Base-by-base conservation (phyloP, 2,113 vertebrate species). In the Coturnix japonica region DNA sequence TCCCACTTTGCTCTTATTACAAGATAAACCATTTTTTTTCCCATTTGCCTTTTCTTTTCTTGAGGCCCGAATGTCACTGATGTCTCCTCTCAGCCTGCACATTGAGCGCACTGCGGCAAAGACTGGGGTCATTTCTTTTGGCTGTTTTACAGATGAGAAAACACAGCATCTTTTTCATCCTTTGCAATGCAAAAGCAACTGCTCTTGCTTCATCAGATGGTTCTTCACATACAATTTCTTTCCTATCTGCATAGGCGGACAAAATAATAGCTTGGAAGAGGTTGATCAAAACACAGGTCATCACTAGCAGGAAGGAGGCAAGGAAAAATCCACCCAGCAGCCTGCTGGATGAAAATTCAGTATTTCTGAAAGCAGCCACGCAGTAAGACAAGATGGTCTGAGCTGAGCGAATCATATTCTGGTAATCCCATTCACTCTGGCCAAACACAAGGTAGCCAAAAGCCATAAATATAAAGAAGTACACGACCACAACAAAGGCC, bases 401-500 rank as follows among this genome's bases (percentile, higher is more conserved):
- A 5, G 81, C 89, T 25, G 97, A 96, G 7, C 70, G 94, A 33
- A 70, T 49, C 74, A 96, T 37, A 47, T 3, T 94, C 15, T 89
- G 96, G 76, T 97, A 98, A 77, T 85, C 88, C 95, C 91, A 90
- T 8, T 98, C 97, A 1, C 97, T 91, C 47, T 97, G 97, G 11
- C 97, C 97, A 10, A 98, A 98, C 3, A 95, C 96, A 35, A 97
- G 75, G 80, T 95, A 96, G 31, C 98, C 97, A 4, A 96, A 96
- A 25, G 89, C 54, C 86, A 82, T 61, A 6, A 95, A 98, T 14
- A 81, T 61, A 13, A 97, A 95, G 54, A 96, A 91, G 30, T 82
- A 97, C 16, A 97, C 14, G 1, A 64, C 59, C 8, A 96, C 73
- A 25, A 97, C 25, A 0, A 97, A 3, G 3, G 96, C 92, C 94